These are phyloP conservation scores for Oxyura jamaicensis DNA, from an alignment of 2,113 vertebrate species.

Conservation along the genomic window DNA sequence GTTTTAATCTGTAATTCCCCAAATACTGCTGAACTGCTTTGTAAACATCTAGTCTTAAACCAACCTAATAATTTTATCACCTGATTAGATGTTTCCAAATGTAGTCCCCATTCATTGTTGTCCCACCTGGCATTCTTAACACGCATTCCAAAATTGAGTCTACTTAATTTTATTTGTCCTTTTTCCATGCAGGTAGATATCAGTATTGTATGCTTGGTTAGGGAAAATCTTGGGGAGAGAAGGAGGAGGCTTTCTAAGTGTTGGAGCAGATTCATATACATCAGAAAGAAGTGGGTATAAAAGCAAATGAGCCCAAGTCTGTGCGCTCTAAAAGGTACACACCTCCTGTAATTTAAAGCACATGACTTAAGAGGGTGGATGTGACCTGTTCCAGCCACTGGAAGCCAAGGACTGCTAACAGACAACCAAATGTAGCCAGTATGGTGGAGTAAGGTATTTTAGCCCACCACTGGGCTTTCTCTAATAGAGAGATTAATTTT, in stretches of 20 bases:
- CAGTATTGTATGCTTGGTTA: not conserved
- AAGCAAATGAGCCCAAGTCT: not conserved
- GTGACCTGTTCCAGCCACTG: not conserved
- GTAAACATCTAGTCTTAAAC: not conserved
- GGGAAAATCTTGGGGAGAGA: not conserved
- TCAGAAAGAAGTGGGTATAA: not conserved
- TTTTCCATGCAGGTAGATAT: not conserved
- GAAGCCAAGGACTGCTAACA: not conserved
- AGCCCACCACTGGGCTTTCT: not conserved
- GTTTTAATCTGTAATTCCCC: not conserved
- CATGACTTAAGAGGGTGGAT: not conserved
- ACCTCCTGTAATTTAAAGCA: not conserved
- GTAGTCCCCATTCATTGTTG: not conserved
- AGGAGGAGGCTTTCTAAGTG: not conserved
- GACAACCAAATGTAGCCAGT: not conserved
- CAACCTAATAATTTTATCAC: not conserved
- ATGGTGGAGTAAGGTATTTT: not conserved
- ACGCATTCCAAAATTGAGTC: not conserved
- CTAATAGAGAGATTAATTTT: not conserved
- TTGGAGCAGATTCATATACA: not conserved
- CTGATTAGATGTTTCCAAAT: not conserved
- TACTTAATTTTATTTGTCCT: not conserved
- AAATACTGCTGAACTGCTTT: not conserved
- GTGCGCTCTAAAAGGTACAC: not conserved
- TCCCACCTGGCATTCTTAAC: not conserved